Evolutionary conservation across 2,888 invertebrate genomes (phyloP), one percentile per base, ranked within the genome.

Genomic region (Sphinx pinastri): DNA sequence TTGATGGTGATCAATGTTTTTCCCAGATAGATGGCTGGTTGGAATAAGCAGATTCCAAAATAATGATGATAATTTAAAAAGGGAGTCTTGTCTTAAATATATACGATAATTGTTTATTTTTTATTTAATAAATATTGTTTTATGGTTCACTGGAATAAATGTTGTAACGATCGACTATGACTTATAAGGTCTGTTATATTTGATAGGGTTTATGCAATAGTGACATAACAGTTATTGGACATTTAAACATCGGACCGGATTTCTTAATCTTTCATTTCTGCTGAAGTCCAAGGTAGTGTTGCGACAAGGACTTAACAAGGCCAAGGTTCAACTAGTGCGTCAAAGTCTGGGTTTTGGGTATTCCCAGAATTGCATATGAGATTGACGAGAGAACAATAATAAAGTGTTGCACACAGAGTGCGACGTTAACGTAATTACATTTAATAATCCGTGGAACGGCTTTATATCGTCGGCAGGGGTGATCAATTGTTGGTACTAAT

Each of bases 391-490:
- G 57, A 38, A 74, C 58, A 69, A 68, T 47, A 70, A 74, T 72
- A 72, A 71, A 55, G 52, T 76, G 75, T 76, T 77, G 74, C 72
- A 77, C 78, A 76, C 71, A 69, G 52, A 51, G 52, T 51, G 60
- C 78, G 77, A 78, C 77, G 81, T 76, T 76, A 76, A 25, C 63
- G 80, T 83, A 85, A 87, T 85, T 83, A 84, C 78, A 76, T 79
- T 79, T 80, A 83, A 84, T 83, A 80, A 79, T 80, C 79, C 81
- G 80, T 80, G 72, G 76, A 75, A 76, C 75, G 76, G 74, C 75
- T 80, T 78, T 84, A 80, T 79, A 81, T 83, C 85, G 82, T 76
- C 68, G 76, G 19, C 86, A 88, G 88, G 73, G 78, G 79, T 76
- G 14, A 16, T 67, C 74, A 85, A 82, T 69, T 55, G n/a, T 25